Conservation (phyloP, 2,113 vertebrate species). For the Ifrita kowaldi region DNA sequence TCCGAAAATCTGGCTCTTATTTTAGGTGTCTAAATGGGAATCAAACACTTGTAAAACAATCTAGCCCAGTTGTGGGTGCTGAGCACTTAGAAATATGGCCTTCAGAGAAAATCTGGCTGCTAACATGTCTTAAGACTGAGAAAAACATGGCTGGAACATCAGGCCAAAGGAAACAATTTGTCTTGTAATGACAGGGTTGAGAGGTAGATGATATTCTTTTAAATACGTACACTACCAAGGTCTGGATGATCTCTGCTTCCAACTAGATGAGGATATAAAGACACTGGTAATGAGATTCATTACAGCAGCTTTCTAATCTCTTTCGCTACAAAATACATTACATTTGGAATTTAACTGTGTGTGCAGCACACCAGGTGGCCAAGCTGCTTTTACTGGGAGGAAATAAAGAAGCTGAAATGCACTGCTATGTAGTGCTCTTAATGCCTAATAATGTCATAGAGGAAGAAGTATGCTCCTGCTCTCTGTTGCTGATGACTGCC, state of each 20-base stretch:
- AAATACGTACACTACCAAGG: conserved; percentile 23
- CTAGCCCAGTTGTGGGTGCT: conserved; percentile 33
- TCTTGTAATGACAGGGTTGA: conserved; percentile 33
- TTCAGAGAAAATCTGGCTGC: conserved; percentile 8
- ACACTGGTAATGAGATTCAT: conserved; percentile 67
- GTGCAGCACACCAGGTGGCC: conserved; percentile 67
- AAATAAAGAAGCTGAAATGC: conserved; percentile 68
- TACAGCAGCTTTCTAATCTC: conserved; percentile 69
- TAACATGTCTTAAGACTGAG: not conserved
- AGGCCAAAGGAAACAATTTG: conserved; percentile 49
- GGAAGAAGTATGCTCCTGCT: conserved; percentile 64
- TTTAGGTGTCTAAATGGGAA: conserved; percentile 8
- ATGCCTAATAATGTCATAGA: conserved; percentile 68
- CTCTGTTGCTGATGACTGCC: conserved; percentile 60
- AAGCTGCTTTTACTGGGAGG: conserved; percentile 65
- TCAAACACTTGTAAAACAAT: conserved; percentile 27
- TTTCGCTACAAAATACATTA: conserved; percentile 64
- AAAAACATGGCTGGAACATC: conserved; percentile 12
- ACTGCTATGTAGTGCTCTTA: conserved; percentile 57
- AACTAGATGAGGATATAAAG: conserved; percentile 64
- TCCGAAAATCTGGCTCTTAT: conserved; percentile 39
- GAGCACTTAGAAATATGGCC: conserved; percentile 27
- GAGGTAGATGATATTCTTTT: conserved; percentile 28
- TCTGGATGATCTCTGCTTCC: conserved; percentile 62
- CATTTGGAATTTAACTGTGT: conserved; percentile 67